Evolutionary conservation across 1,140 invertebrate species (phyloP).

Genomic region (Brachionus asplanchnoidis): DNA sequence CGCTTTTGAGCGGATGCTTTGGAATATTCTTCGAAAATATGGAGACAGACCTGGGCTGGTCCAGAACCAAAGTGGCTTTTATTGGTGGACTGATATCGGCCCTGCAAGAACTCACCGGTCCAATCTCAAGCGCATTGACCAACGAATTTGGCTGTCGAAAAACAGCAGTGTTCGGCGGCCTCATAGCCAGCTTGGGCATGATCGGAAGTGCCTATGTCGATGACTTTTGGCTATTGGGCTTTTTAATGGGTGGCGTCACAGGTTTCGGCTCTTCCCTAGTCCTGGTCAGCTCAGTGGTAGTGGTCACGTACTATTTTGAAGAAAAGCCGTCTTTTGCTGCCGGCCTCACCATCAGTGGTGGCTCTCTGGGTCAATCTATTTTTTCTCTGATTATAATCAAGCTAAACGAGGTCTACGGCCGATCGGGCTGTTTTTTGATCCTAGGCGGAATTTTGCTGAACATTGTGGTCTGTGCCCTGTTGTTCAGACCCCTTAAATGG

Average conservation of each 20-base stretch:
- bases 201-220: neutral
- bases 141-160: conserved; percentile 30
- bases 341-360: conserved; percentile 38
- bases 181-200: conserved; percentile 6
- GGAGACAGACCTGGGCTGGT: conserved; percentile 27
- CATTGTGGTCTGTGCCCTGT: conserved; percentile 1
- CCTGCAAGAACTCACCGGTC: conserved; percentile 33
- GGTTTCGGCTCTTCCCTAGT: conserved; percentile 27
- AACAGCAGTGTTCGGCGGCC: conserved; percentile 27
- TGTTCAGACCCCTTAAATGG: conserved; percentile 17
- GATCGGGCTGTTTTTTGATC: conserved; percentile 18
- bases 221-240: neutral
- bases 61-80: conserved; percentile 20
- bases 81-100: neutral
- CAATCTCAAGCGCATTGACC: conserved; percentile 19
- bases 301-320: conserved; percentile 38
- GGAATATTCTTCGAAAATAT: conserved; percentile 39
- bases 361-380: conserved; percentile 37
- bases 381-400: conserved; percentile 33
- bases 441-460: conserved; percentile 17
- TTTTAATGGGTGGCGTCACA: conserved; percentile 24
- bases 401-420: conserved; percentile 20
- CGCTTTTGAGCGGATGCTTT: conserved; percentile 8
- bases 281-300: conserved; percentile 27
- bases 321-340: conserved; percentile 39